phyloP scores from a whole-genome alignment of 2,113 vertebrate species.

The Centropus unirufus region DNA sequence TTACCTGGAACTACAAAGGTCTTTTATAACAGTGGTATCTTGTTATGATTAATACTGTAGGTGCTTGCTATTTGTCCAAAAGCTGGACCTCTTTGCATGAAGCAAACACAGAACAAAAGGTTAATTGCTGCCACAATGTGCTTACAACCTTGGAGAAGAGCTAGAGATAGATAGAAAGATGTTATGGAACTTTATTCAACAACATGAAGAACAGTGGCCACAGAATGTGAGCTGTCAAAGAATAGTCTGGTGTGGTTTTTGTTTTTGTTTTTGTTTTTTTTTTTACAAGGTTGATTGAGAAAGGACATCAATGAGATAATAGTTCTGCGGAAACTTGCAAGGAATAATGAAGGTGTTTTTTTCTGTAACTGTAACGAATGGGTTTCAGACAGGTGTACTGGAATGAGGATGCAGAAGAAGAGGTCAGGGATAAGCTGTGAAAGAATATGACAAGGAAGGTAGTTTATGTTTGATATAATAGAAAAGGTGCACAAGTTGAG shows the following conservation, averaged over 20 bases:
- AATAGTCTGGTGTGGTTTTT: neutral
- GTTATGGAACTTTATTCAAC: neutral
- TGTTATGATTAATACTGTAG: neutral
- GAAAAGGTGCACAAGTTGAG: neutral
- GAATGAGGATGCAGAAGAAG: neutral
- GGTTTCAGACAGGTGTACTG: neutral
- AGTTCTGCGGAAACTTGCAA: neutral
- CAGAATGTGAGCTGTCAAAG: neutral
- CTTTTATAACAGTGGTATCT: neutral
- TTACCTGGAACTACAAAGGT: neutral
- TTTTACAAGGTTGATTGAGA: neutral
- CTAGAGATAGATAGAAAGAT: neutral
- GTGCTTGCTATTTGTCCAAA: neutral
- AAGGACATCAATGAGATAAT: neutral
- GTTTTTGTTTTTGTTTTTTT: neutral
- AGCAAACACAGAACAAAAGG: neutral
- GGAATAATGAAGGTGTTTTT: neutral
- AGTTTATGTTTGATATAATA: neutral
- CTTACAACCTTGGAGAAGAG: neutral
- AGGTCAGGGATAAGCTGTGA: neutral
- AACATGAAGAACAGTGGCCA: neutral
- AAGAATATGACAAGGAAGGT: neutral
- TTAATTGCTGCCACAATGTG: neutral
- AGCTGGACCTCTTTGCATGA: neutral
- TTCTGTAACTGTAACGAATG: neutral